phyloP scores from a whole-genome alignment of 2,888 invertebrate genomes.

The Sarcophaga subvicina region DNA sequence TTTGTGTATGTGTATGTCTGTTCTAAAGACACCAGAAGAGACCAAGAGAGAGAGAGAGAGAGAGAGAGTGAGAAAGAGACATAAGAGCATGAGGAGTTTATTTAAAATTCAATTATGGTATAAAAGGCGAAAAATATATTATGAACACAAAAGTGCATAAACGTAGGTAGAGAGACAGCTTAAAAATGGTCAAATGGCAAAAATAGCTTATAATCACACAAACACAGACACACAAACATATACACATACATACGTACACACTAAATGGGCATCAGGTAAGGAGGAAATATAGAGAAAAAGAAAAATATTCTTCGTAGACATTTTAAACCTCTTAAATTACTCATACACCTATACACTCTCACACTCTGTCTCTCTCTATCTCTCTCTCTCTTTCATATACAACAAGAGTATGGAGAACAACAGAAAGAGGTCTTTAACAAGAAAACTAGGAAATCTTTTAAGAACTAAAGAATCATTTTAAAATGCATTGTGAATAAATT shows the following conservation, averaged over 20 bases:
- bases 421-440: not conserved
- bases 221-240: slow-evolving; percentile 9
- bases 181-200: slow-evolving; percentile 66
- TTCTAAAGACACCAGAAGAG: no score
- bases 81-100: slow-evolving; percentile 73
- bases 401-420: no score
- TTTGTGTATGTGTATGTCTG: slow-evolving; percentile 9
- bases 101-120: slow-evolving; percentile 81
- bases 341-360: not conserved
- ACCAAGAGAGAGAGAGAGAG: no score
- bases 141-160: slow-evolving; percentile 53
- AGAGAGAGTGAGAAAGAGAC: no score
- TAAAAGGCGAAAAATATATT: slow-evolving; percentile 60
- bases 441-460: not conserved
- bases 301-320: not conserved
- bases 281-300: not conserved
- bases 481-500: not conserved
- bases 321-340: not conserved
- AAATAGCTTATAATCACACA: slow-evolving; percentile 51
- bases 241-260: not conserved
- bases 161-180: slow-evolving; percentile 40
- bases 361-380: not conserved
- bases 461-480: not conserved
- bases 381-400: no score
- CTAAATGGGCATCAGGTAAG: not conserved